Conservation (phyloP, 1,140 invertebrate genomes). For the Acromyrmex heyeri region DNA sequence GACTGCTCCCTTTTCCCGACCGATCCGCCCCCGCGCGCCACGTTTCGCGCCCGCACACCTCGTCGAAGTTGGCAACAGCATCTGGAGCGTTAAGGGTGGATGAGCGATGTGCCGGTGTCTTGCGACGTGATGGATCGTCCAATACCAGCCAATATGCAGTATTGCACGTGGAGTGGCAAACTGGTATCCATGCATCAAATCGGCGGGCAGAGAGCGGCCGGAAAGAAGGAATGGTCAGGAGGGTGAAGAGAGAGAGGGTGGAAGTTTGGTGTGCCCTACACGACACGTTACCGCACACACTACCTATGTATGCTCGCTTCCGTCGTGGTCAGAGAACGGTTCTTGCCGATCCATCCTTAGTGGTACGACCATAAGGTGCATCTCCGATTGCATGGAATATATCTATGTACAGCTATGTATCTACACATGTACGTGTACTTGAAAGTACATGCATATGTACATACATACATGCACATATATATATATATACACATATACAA, state of each 20-base stretch:
- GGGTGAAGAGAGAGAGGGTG: background rate
- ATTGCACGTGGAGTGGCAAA: constrained; percentile 80
- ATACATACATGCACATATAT: background rate
- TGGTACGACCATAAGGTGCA: constrained; percentile 59
- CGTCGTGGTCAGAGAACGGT: constrained; percentile 59
- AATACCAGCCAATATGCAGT: constrained; percentile 84
- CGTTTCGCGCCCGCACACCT: constrained; percentile 34
- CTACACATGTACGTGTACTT: background rate
- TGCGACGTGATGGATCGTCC: constrained; percentile 82
- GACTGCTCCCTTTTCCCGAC: background rate
- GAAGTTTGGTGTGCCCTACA: constrained; percentile 53
- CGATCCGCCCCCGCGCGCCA: background rate
- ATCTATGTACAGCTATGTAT: constrained; percentile 35
- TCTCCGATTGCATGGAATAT: constrained; percentile 41
- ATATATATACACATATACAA: background rate
- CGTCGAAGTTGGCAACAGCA: constrained; percentile 79
- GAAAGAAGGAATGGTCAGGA: background rate
- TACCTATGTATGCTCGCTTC: constrained; percentile 37
- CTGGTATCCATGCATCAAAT: constrained; percentile 82
- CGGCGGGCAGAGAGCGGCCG: constrained; percentile 29
- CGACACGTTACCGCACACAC: constrained; percentile 33
- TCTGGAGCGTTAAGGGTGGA: constrained; percentile 81
- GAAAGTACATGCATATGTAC: background rate
- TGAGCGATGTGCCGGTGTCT: constrained; percentile 82
- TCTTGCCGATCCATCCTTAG: constrained; percentile 53